Evolutionary conservation across 1,140 invertebrate genomes (phyloP).

Genomic region (Aphelinus certus): DNA sequence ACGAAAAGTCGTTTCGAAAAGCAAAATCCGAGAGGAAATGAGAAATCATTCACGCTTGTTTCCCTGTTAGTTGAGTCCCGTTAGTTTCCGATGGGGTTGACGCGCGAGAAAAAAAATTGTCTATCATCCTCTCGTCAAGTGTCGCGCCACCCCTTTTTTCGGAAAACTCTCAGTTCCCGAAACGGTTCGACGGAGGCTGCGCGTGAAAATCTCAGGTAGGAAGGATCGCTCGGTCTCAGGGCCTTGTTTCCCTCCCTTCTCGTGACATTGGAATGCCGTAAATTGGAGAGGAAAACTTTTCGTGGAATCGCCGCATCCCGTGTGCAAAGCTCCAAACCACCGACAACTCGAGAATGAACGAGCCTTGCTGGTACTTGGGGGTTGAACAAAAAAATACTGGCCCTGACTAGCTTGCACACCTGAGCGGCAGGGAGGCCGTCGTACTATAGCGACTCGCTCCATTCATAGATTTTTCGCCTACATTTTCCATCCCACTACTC

Average conservation of each 20-base stretch:
- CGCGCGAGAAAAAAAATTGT: conserved; percentile 17
- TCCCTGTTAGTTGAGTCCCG: neutral
- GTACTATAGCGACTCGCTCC: conserved; percentile 20
- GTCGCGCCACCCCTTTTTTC: conserved; percentile 16
- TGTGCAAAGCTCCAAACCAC: conserved; percentile 1
- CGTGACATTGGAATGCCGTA: conserved; percentile 46
- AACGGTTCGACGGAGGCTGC: neutral
- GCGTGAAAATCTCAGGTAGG: conserved; percentile 17
- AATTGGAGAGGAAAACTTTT: conserved; percentile 41
- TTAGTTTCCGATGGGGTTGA: neutral
- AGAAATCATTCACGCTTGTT: neutral
- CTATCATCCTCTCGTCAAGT: conserved; percentile 26
- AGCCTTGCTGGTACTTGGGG: conserved; percentile 10
- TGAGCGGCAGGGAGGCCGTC: conserved; percentile 23
- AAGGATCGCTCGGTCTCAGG: neutral
- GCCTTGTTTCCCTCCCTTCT: neutral
- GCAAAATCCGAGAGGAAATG: neutral
- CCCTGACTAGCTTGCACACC: neutral
- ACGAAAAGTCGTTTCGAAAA: neutral
- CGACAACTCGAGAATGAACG: conserved; percentile 20
- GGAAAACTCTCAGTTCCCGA: conserved; percentile 15
- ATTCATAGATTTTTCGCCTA: conserved; percentile 32
- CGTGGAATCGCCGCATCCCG: conserved; percentile 27
- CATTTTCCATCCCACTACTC: neutral
- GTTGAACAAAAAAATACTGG: conserved; percentile 20